Conservation (phyloP, 2,797 vertebrate species). For the Scleropages formosus region DNA sequence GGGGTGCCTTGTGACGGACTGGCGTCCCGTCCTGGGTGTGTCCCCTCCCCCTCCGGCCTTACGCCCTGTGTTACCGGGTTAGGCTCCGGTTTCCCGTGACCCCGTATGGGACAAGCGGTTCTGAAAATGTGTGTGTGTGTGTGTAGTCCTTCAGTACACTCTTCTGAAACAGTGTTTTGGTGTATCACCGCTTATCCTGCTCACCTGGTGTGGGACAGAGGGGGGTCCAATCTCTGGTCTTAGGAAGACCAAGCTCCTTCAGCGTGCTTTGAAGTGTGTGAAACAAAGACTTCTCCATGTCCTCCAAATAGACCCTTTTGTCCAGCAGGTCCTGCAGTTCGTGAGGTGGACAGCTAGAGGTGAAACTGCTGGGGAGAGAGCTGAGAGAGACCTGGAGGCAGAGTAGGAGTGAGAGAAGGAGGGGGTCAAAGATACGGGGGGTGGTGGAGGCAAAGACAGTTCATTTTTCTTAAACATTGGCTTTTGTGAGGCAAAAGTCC, state of each 20-base stretch:
- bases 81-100: too few species aligned
- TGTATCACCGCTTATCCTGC: neutral
- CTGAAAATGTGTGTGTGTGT: neutral
- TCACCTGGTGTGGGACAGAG: conserved; percentile 12
- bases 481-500: too few species aligned
- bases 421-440: neutral
- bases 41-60: too few species aligned
- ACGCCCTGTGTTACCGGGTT: too few species aligned
- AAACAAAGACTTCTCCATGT: conserved; percentile 33
- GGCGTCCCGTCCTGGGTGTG: too few species aligned
- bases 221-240: conserved; percentile 57
- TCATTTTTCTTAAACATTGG: too few species aligned
- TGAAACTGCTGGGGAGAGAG: conserved; percentile 13
- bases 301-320: neutral
- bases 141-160: neutral
- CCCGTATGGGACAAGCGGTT: conserved; percentile 8
- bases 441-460: too few species aligned
- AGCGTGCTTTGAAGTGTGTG: conserved; percentile 65
- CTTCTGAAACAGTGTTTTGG: neutral
- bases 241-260: conserved; percentile 67
- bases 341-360: neutral
- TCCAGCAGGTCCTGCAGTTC: neutral
- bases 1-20: too few species aligned
- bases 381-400: conserved; percentile 34
- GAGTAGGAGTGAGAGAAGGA: neutral